phyloP scores from a whole-genome alignment of 53 echinoderm and acorn worm genomes.

The Holothuria scabra region DNA sequence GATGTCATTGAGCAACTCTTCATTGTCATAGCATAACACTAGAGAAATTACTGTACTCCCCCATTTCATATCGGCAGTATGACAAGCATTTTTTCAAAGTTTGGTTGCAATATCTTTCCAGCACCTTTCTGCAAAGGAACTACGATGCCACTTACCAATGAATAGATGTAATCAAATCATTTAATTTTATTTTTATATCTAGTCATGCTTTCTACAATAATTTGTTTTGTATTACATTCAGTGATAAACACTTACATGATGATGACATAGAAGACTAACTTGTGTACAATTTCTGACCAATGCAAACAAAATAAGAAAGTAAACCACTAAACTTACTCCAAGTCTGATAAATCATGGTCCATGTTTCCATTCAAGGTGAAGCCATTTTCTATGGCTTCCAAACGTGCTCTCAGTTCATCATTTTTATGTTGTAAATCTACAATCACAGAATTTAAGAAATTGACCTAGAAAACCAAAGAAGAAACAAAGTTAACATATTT shows the following conservation, averaged over 20 bases:
- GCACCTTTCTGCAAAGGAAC: too few relatives aligned
- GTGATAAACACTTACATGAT: not conserved
- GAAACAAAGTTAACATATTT: too few relatives aligned
- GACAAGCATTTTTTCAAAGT: too few relatives aligned
- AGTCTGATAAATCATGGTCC: slow-evolving; percentile 78
- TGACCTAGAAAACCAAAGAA: slow-evolving; percentile 61
- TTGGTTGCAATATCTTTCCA: too few relatives aligned
- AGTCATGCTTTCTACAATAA: not conserved
- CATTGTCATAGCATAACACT: too few relatives aligned
- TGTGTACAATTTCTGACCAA: not conserved
- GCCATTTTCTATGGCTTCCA: slow-evolving; percentile 91
- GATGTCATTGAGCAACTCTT: too few relatives aligned
- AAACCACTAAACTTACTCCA: slow-evolving; percentile 79
- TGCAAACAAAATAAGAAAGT: not conserved
- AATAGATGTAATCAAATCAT: too few relatives aligned
- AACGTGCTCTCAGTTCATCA: slow-evolving; percentile 79
- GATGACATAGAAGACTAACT: not conserved
- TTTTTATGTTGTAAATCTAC: slow-evolving; percentile 97
- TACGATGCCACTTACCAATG: too few relatives aligned
- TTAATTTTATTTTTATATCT: too few relatives aligned
- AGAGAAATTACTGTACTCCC: too few relatives aligned
- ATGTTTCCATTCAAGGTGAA: slow-evolving; percentile 82
- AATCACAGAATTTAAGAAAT: slow-evolving; percentile 98
- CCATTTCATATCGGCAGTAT: too few relatives aligned
- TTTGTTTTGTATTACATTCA: not conserved